Evolutionary conservation across 2,888 invertebrate species (phyloP).

Genomic region (Ormyrus rosae): DNA sequence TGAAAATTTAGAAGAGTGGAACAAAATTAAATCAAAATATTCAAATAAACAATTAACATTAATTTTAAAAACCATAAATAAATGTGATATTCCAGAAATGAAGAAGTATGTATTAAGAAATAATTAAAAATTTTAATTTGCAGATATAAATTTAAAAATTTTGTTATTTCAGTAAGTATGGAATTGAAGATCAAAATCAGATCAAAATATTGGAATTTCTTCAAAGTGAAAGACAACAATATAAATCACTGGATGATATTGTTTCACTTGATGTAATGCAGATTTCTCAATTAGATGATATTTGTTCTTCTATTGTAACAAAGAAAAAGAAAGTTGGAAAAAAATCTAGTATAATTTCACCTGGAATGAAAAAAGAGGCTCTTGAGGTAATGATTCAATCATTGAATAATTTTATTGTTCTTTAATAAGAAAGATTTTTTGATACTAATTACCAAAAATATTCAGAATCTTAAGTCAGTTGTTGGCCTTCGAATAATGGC

Average conservation of each 20-base stretch:
- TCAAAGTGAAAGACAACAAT: background rate
- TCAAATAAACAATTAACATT: slow-evolving; percentile 21
- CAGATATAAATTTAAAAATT: slow-evolving; percentile 21
- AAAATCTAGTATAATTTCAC: slow-evolving; percentile 3
- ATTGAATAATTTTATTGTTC: background rate
- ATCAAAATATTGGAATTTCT: slow-evolving; percentile 18
- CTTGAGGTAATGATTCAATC: slow-evolving; percentile 16
- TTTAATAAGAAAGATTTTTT: background rate
- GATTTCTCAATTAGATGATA: slow-evolving; percentile 16
- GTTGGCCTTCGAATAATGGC: slow-evolving; percentile 31
- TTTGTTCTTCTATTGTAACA: slow-evolving; percentile 32
- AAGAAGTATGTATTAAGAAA: slow-evolving; percentile 31
- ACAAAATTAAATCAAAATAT: slow-evolving; percentile 41
- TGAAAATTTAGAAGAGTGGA: slow-evolving; percentile 13
- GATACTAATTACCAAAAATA: background rate
- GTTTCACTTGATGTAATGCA: background rate
- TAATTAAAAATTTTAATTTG: background rate
- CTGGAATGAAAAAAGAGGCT: background rate
- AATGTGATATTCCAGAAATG: slow-evolving; percentile 13
- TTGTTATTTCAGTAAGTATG: slow-evolving; percentile 2
- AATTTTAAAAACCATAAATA: slow-evolving; percentile 31
- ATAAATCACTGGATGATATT: slow-evolving; percentile 31
- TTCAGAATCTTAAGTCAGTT: slow-evolving; percentile 38
- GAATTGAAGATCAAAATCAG: background rate
- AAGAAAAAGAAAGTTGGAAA: background rate